Base-by-base conservation (phyloP, 2,113 vertebrate genomes). In the Tympanuchus pallidicinctus region DNA sequence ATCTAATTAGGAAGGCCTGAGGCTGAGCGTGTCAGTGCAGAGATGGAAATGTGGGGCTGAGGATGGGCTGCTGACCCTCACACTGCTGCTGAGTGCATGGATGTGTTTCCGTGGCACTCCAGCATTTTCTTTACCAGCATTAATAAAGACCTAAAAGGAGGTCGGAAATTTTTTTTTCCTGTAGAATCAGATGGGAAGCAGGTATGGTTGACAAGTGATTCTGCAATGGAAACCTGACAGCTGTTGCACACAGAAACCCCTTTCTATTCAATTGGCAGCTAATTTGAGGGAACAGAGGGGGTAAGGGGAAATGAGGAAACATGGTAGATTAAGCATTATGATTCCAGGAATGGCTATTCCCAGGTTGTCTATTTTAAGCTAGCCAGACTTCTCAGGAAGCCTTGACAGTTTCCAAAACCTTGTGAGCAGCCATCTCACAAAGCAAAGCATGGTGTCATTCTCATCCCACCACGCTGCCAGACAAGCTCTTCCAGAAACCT, bases 401-500 rank as follows among this genome's bases (percentile, higher is more conserved):
- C 43, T 32, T 42, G 43, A 56, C 42, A 77, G 6, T 57, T 95
- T 92, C 91, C 90, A 32, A 88, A 69, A 48, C 3, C 0, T 28
- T 78, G 38, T 82, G 70, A 94, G 57, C 75, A 70, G 40, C 47
- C 87, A 89, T 56, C 63, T 80, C 64, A 52, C 17, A 38, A 40
- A 80, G 63, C 48, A 61, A 82, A 61, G 74, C 61, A 66, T 1
- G 56, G 47, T 69, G 52, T 75, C 69, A 92, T 81, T 86, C 43
- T 14, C 52, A 5, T 88, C 66, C 76, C 88, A 89, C 32, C 75
- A 90, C 10, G 22, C 8, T 0, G 1, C 30, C 30, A 40, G 2
- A 70, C 0, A 13, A 75, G 18, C n/a, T 85, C 69, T 94, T 91
- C 94, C 92, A 94, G 79, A 86, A 95, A 86, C 19, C 66, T 94